Evolutionary conservation across 2,113 vertebrate species (phyloP).

Genomic region (Antigone vipio): DNA sequence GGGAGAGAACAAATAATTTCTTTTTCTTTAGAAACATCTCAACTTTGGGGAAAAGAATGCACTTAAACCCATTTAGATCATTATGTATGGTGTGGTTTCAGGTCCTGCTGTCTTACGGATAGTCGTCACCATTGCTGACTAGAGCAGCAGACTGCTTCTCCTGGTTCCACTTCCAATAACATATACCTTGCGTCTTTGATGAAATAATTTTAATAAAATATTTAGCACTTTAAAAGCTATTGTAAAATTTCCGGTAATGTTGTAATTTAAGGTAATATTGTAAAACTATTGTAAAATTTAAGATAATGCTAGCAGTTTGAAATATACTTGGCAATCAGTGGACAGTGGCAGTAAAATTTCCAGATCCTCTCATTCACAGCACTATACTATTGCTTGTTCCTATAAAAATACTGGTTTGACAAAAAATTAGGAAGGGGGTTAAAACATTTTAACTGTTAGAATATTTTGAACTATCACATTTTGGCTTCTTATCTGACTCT

Average conservation of each 20-base stretch:
- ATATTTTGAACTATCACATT: not conserved
- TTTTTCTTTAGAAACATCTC: not conserved
- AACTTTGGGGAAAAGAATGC: not conserved
- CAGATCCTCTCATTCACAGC: not conserved
- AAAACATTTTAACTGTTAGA: not conserved
- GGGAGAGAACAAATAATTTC: not conserved
- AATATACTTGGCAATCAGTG: not conserved
- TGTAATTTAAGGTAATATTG: not conserved
- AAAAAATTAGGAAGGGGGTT: not conserved
- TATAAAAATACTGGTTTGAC: not conserved
- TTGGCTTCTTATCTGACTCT: not conserved
- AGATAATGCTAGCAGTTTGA: not conserved
- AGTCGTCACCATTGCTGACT: not conserved
- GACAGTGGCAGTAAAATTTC: not conserved
- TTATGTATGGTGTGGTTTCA: not conserved
- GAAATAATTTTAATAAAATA: not conserved
- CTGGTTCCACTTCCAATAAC: not conserved
- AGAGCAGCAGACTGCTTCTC: not conserved
- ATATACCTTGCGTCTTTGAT: not conserved
- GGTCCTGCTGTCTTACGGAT: not conserved
- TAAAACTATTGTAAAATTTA: not conserved
- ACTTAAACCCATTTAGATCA: not conserved
- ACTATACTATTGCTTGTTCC: not conserved
- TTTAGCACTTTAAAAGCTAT: not conserved
- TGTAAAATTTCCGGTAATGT: not conserved